phyloP scores from a whole-genome alignment of 2,113 vertebrate genomes.

The Prionailurus viverrinus region DNA sequence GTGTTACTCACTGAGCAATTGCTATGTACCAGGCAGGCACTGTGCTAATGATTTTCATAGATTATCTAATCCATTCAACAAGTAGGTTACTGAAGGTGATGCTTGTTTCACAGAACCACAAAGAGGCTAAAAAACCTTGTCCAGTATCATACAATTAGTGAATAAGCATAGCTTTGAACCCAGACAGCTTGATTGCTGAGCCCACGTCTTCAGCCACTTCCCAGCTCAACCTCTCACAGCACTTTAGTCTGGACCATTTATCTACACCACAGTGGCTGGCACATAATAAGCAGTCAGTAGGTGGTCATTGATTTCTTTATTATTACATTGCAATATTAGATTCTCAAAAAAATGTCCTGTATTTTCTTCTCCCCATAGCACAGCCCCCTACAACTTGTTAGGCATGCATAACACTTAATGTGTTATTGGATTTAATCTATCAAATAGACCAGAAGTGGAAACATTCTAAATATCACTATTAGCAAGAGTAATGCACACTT shows the following conservation, averaged over 20 bases:
- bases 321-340: background rate
- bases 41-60: background rate
- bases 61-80: background rate
- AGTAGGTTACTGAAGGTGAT: background rate
- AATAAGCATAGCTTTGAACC: background rate
- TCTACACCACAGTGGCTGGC: background rate
- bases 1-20: background rate
- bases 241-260: background rate
- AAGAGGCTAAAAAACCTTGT: background rate
- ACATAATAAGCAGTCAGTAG: background rate
- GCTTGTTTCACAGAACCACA: background rate
- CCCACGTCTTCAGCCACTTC: background rate
- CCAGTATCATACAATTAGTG: background rate
- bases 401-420: background rate
- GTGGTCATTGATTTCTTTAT: background rate
- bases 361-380: background rate
- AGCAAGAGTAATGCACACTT: background rate
- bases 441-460: background rate
- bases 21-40: too few relatives aligned
- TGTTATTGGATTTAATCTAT: background rate
- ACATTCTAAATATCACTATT: background rate
- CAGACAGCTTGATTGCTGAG: background rate
- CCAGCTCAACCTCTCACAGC: background rate
- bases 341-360: background rate
- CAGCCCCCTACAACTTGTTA: background rate